Conservation (phyloP, 1,140 invertebrate species). For the Saxidomus purpurata region DNA sequence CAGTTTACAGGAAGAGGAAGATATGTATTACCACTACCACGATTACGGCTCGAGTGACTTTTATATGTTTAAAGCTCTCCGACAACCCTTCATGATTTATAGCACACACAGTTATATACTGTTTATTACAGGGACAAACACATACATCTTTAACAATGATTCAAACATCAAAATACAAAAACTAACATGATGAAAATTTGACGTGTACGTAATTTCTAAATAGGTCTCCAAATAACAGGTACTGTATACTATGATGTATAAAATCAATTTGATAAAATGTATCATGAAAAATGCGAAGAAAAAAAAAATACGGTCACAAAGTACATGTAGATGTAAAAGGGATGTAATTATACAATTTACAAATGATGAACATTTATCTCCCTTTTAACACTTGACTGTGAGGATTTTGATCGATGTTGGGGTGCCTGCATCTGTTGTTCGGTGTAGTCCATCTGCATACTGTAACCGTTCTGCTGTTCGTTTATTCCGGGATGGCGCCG, state of each 20-base stretch:
- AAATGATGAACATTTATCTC: constrained; percentile 58
- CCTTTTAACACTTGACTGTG: background rate
- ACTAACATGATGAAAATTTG: background rate
- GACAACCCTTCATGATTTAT: too few species aligned
- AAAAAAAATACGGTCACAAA: background rate
- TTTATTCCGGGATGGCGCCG: constrained; percentile 24
- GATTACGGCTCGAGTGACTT: too few species aligned
- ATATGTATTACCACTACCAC: too few species aligned
- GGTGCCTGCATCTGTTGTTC: constrained; percentile 51
- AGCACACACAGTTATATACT: too few species aligned
- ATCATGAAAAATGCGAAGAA: background rate
- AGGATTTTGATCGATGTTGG: constrained; percentile 1
- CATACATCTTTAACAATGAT: background rate
- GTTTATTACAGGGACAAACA: too few species aligned
- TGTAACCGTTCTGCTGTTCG: constrained; percentile 61
- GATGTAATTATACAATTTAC: constrained; percentile 20
- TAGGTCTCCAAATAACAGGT: too few species aligned
- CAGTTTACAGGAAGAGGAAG: too few species aligned
- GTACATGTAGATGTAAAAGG: background rate
- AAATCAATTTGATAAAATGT: constrained; percentile 4
- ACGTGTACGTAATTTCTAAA: background rate
- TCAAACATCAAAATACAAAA: background rate
- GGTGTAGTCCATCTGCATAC: constrained; percentile 32
- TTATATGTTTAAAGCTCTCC: too few species aligned
- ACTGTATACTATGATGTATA: background rate